phyloP scores from a whole-genome alignment of 2,888 invertebrate species.

The Dynastes tityus region DNA sequence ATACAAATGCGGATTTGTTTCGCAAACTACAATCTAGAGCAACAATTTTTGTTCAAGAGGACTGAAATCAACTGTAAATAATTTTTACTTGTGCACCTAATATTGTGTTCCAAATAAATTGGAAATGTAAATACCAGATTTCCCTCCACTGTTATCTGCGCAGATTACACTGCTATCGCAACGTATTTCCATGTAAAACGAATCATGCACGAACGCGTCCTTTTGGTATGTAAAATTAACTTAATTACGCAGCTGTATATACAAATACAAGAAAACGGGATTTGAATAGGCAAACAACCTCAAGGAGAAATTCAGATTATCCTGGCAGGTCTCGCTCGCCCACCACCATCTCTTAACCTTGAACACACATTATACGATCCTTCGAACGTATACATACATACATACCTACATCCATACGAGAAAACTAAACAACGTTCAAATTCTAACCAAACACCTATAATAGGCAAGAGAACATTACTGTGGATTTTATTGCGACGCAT shows the following conservation, averaged over 20 bases:
- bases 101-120: no score
- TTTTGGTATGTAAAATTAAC: conserved; percentile 38
- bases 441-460: neutral
- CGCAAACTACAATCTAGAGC: no score
- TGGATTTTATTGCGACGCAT: conserved; percentile 1
- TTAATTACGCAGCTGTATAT: conserved; percentile 30
- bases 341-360: conserved; percentile 19
- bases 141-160: neutral
- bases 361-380: conserved; percentile 16
- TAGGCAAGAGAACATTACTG: neutral
- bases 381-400: neutral
- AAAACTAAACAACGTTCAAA: conserved; percentile 15
- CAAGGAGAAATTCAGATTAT: conserved; percentile 41
- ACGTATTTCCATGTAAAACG: conserved; percentile 5
- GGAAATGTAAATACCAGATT: neutral
- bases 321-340: neutral
- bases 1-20: no score
- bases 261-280: conserved; percentile 29
- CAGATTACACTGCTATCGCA: neutral
- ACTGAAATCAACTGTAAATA: no score
- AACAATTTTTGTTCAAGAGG: no score
- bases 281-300: conserved; percentile 40
- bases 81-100: no score
- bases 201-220: conserved; percentile 6
- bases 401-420: neutral